These are phyloP conservation scores for Ageneiosus marmoratus DNA, from an alignment of 2,113 vertebrate species.

Conservation along the genomic window DNA sequence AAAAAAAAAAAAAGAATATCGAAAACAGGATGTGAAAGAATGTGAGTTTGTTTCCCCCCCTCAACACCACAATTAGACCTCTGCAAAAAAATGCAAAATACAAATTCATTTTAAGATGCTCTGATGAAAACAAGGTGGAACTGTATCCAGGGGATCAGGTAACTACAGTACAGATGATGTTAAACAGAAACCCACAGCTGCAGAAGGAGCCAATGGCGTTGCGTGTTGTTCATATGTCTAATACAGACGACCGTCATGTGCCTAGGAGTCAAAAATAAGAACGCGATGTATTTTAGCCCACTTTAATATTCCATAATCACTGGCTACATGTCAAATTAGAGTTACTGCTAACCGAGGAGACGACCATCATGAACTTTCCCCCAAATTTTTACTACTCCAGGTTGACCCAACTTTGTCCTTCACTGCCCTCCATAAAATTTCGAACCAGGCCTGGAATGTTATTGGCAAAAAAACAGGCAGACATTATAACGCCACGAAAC, in stretches of 20 bases:
- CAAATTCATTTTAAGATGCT: neutral
- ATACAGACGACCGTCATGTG: conserved; percentile 34
- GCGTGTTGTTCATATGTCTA: neutral
- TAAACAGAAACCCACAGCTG: neutral
- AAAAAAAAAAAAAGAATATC: neutral
- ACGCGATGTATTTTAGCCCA: neutral
- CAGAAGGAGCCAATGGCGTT: conserved; percentile 17
- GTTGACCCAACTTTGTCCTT: conserved; percentile 47
- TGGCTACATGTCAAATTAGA: neutral
- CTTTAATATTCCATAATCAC: neutral
- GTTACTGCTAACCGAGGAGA: too few relatives aligned
- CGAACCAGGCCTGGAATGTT: neutral
- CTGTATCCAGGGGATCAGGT: neutral
- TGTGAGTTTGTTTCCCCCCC: too few relatives aligned
- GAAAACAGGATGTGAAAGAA: neutral
- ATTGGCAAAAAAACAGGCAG: neutral
- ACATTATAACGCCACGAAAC: too few relatives aligned
- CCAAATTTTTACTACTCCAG: neutral
- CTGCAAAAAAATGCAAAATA: too few relatives aligned
- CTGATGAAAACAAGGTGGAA: neutral
- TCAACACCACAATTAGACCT: neutral
- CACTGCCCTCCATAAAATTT: conserved; percentile 47
- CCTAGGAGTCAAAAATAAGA: neutral
- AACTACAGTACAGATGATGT: neutral
- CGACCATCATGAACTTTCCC: neutral